Evolutionary conservation across 1,140 invertebrate genomes (phyloP).

Genomic region (Ostrea edulis): DNA sequence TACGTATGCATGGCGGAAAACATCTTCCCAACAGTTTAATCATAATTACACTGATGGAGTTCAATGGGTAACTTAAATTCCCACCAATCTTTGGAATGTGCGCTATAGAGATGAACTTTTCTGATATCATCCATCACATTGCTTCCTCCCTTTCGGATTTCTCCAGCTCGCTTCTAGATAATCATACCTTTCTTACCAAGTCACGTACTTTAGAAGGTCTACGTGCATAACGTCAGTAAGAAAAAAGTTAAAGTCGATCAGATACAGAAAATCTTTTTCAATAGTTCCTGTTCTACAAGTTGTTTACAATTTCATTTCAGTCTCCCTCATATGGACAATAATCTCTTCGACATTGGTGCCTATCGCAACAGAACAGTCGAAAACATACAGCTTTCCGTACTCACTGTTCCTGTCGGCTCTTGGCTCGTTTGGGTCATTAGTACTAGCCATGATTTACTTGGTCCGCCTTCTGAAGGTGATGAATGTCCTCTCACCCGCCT

Average conservation of each 20-base stretch:
- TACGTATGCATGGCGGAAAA: background rate
- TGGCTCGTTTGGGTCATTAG: background rate
- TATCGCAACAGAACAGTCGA: background rate
- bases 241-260: background rate
- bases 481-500: background rate
- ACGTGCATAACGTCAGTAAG: background rate
- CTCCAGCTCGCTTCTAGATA: background rate
- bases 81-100: background rate
- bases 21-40: background rate
- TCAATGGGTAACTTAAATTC: background rate
- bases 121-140: background rate
- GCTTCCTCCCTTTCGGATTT: background rate
- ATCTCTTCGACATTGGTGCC: background rate
- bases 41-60: background rate
- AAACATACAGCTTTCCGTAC: background rate
- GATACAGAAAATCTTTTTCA: too few species aligned
- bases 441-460: constrained; percentile 2
- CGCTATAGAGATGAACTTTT: background rate
- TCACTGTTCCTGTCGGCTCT: background rate
- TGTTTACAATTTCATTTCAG: constrained; percentile 13
- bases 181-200: background rate
- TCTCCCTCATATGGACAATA: background rate
- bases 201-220: background rate
- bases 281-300: too few species aligned
- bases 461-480: background rate